A percentile compares a stretch with the other conserved stretches of the same genome.
These are phyloP conservation scores for Ericerus pela DNA, from an alignment of 1,140 invertebrate genomes.

Conservation along the genomic window DNA sequence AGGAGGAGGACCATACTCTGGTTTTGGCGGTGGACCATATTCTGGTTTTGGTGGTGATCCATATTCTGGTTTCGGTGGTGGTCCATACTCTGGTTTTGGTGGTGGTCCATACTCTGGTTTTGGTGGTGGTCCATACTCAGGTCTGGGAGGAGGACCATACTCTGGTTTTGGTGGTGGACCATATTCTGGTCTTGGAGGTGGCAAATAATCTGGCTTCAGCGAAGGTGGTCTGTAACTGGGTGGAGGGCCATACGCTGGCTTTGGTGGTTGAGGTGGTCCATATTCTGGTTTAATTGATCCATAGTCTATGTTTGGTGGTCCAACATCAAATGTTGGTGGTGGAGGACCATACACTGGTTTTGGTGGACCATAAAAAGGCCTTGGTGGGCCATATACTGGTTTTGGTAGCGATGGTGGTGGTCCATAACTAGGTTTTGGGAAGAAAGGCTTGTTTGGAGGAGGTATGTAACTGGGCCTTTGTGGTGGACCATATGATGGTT, in stretches of 20 bases:
- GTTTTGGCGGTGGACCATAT: conserved; percentile 30
- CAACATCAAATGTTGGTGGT: conserved; percentile 23
- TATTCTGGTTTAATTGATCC: conserved; percentile 33
- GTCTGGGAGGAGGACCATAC: conserved; percentile 29
- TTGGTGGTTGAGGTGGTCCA: conserved; percentile 36
- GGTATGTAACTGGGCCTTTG: conserved; percentile 29
- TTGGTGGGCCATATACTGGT: conserved; percentile 26
- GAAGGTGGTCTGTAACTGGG: no score
- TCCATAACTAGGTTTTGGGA: no score
- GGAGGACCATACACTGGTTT: conserved; percentile 31
- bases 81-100: conserved; percentile 29
- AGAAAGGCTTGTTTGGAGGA: no score
- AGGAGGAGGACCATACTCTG: conserved; percentile 29
- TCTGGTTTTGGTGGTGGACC: conserved; percentile 31
- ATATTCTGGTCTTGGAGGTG: no score
- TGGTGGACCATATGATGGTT: conserved; percentile 29
- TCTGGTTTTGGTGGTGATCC: conserved; percentile 33
- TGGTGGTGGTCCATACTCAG: conserved; percentile 29
- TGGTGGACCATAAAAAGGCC: conserved; percentile 26
- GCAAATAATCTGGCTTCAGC: no score
- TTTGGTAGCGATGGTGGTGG: conserved; percentile 31
- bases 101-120: conserved; percentile 22
- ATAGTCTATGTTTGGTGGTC: conserved; percentile 26
- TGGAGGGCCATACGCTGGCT: conserved; percentile 30
- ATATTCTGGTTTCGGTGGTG: conserved; percentile 32